phyloP scores from a whole-genome alignment of 2,888 invertebrate species.

The Drosophila colorata region DNA sequence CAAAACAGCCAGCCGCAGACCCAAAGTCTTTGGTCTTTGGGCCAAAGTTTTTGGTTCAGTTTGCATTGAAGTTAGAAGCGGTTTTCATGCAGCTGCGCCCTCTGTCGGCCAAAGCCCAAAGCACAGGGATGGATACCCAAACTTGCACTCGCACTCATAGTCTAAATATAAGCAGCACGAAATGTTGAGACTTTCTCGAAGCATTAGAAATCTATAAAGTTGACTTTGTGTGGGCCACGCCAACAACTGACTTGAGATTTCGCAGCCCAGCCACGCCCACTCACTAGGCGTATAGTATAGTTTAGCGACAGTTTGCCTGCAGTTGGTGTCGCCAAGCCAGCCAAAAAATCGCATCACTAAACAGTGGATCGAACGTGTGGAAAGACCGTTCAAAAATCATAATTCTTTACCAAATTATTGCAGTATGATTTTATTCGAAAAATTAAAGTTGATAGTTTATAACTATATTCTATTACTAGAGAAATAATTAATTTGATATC shows the following conservation, averaged over 20 bases:
- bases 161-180: conserved; percentile 29
- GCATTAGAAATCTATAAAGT: conserved; percentile 72
- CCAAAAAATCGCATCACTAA: not conserved
- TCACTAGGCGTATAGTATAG: conserved; percentile 42
- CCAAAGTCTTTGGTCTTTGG: conserved; percentile 53
- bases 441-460: too few species aligned
- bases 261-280: conserved; percentile 12
- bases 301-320: conserved; percentile 25
- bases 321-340: conserved; percentile 13
- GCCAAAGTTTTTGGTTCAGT: conserved; percentile 56
- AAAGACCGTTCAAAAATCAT: too few species aligned
- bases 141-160: not conserved
- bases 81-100: conserved; percentile 57
- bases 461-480: too few species aligned
- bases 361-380: not conserved
- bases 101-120: conserved; percentile 16
- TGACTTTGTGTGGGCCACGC: conserved; percentile 51
- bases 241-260: conserved; percentile 9
- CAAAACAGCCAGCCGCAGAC: conserved; percentile 52
- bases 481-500: too few species aligned
- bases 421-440: too few species aligned
- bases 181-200: conserved; percentile 43
- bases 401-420: too few species aligned
- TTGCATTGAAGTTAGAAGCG: conserved; percentile 62
- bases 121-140: conserved; percentile 6